Percentiles rank a stretch among this genome's conserved stretches.
Evolutionary conservation across 1,140 invertebrate genomes (phyloP).

Genomic region (Eriosoma lanigerum): DNA sequence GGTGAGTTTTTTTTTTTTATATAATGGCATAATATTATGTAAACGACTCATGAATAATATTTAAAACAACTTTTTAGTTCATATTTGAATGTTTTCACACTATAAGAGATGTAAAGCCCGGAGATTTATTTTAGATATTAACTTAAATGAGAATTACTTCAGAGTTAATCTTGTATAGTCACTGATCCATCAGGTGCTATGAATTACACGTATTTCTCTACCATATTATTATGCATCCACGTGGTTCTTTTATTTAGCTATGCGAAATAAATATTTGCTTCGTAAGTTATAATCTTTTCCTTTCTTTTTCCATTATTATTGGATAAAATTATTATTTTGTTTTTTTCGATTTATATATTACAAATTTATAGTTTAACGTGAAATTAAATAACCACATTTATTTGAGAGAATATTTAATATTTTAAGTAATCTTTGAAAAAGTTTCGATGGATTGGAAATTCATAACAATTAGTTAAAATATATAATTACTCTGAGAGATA

Average conservation of each 20-base stretch:
- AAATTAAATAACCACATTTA: constrained; percentile 20
- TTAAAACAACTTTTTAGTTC: neutral
- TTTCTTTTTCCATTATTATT: neutral
- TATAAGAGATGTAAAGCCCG: neutral
- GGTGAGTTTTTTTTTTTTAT: too few species aligned
- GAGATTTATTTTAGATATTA: constrained; percentile 18
- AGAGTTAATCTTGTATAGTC: neutral
- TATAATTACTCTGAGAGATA: too few species aligned
- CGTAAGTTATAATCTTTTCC: neutral
- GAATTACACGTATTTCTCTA: neutral
- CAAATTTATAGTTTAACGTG: neutral
- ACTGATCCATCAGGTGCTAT: neutral
- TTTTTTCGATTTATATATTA: neutral
- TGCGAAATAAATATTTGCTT: neutral
- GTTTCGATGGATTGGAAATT: neutral
- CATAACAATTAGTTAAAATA: neutral
- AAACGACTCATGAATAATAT: neutral
- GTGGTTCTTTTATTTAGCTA: constrained; percentile 17
- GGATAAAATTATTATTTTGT: neutral
- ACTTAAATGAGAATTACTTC: neutral
- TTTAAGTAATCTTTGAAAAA: constrained; percentile 14
- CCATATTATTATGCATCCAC: too few species aligned
- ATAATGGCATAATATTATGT: too few species aligned
- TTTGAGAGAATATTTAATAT: constrained; percentile 23
- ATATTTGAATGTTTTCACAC: neutral